Evolutionary conservation across 1,140 invertebrate genomes (phyloP), one percentile per base, ranked within the genome.

Genomic region (Bilobella aurantiaca): DNA sequence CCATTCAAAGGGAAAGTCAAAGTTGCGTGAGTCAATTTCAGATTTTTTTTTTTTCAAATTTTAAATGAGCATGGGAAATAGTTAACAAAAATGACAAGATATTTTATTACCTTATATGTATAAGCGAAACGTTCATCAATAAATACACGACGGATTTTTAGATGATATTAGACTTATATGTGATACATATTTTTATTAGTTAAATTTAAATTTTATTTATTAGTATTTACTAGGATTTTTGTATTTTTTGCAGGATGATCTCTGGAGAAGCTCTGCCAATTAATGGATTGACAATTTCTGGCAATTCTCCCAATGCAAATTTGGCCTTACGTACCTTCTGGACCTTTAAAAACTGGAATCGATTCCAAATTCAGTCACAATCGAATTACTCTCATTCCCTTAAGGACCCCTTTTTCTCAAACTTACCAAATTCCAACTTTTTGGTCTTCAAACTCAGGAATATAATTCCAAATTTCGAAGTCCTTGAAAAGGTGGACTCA

Each of bases 391-490:
- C 32, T 27, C 12, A 34, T 34, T 1, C 30, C 14, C 2, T 14
- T 1, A 46, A 14, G 2, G 57, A 14, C 58, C 60, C 65, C 31
- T 47, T 56, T 16, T 30, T 58, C n/a, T 57, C 23, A 29, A 46
- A 49, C 46, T 37, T 27, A 58, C 61, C 34, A 47, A 42, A n/a
- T 21, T 30, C 30, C 23, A 69, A 71, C 32, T 69, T 34, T 31
- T 23, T 69, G 32, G 66, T 62, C n/a, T 62, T 72, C 49, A 67
- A 62, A 63, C 18, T 67, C 5, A 37, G 63, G 56, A 72, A 72
- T 58, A 23, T 53, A 23, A 69, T 72, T 21, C 70, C 70, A 1
- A 65, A 62, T 1, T 31, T 72, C 12, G 49, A 63, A 1, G 32
- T 14, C 5, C 56, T 72, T 5, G 46, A 62, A 0, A 16, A 16